Evolutionary conservation across 2,797 vertebrate species (phyloP).

Genomic region (Emydoidea blandingii): DNA sequence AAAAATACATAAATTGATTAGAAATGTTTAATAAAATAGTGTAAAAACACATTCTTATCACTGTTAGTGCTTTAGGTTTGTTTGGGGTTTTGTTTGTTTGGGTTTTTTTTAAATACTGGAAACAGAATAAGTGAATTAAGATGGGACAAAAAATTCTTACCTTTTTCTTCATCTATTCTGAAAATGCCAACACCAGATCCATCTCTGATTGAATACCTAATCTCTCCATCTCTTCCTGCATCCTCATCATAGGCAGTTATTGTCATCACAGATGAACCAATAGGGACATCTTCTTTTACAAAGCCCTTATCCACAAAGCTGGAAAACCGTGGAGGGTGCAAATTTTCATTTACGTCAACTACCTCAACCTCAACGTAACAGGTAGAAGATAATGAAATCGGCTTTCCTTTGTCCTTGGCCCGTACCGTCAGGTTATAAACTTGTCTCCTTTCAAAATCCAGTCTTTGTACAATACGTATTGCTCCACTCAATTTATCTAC

Average conservation of each 20-base stretch:
- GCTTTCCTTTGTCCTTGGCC: constrained; percentile 97
- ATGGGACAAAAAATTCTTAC: constrained; percentile 81
- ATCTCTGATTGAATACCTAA: constrained; percentile 95
- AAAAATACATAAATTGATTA: neutral
- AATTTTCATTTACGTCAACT: constrained; percentile 97
- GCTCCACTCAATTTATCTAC: constrained; percentile 97
- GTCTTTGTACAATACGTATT: constrained; percentile 89
- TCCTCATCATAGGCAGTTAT: constrained; percentile 95
- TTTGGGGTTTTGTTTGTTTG: no score
- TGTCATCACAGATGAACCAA: constrained; percentile 92
- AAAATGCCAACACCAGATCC: constrained; percentile 97
- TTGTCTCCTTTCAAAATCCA: constrained; percentile 96
- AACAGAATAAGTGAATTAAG: neutral
- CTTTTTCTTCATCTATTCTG: constrained; percentile 94
- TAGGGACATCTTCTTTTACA: constrained; percentile 91
- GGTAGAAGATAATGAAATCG: constrained; percentile 91
- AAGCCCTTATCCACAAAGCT: constrained; percentile 92
- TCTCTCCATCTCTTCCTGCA: constrained; percentile 90
- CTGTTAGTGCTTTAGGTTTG: neutral
- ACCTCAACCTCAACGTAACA: constrained; percentile 95
- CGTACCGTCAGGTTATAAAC: constrained; percentile 94
- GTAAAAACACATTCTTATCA: neutral
- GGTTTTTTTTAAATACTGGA: neutral
- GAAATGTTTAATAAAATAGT: neutral
- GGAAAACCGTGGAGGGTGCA: constrained; percentile 89